phyloP scores from a whole-genome alignment of 2,888 invertebrate species.

The Mythimna vitellina region DNA sequence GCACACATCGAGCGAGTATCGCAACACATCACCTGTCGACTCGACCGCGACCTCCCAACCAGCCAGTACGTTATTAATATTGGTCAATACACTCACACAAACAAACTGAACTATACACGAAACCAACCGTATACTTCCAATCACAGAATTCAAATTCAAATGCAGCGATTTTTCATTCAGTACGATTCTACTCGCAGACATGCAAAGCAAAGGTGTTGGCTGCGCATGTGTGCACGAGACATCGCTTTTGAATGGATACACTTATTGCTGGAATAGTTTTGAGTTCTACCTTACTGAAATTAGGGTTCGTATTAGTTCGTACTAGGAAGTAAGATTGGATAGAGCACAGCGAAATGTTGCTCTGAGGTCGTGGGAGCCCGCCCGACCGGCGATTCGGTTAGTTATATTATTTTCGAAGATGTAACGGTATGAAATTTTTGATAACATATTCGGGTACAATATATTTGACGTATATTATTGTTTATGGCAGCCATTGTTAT shows the following conservation, averaged over 20 bases:
- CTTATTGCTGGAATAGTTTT: slow-evolving; percentile 69
- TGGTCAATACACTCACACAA: slow-evolving; percentile 85
- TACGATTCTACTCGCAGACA: slow-evolving; percentile 74
- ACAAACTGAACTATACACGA: slow-evolving; percentile 37
- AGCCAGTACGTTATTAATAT: slow-evolving; percentile 83
- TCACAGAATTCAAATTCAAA: slow-evolving; percentile 68
- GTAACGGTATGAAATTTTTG: slow-evolving; percentile 85
- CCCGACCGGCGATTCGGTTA: slow-evolving; percentile 83
- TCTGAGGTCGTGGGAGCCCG: slow-evolving; percentile 88
- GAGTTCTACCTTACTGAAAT: slow-evolving; percentile 61
- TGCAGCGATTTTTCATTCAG: slow-evolving; percentile 67
- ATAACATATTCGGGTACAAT: slow-evolving; percentile 77
- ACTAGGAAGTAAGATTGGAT: slow-evolving; percentile 89
- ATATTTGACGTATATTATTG: slow-evolving; percentile 65
- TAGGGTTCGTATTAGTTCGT: slow-evolving; percentile 73
- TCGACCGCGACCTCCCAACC: slow-evolving; percentile 85
- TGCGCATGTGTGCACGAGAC: slow-evolving; percentile 81
- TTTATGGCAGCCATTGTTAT: slow-evolving; percentile 60
- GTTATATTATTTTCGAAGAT: slow-evolving; percentile 81
- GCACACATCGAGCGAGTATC: slow-evolving; percentile 74
- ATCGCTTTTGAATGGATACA: slow-evolving; percentile 84
- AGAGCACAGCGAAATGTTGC: slow-evolving; percentile 86
- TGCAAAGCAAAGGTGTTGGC: slow-evolving; percentile 75
- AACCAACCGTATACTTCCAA: slow-evolving; percentile 68
- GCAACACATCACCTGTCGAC: slow-evolving; percentile 86